phyloP scores from a whole-genome alignment of 2,888 invertebrate species.

The Amphimallon solstitiale region DNA sequence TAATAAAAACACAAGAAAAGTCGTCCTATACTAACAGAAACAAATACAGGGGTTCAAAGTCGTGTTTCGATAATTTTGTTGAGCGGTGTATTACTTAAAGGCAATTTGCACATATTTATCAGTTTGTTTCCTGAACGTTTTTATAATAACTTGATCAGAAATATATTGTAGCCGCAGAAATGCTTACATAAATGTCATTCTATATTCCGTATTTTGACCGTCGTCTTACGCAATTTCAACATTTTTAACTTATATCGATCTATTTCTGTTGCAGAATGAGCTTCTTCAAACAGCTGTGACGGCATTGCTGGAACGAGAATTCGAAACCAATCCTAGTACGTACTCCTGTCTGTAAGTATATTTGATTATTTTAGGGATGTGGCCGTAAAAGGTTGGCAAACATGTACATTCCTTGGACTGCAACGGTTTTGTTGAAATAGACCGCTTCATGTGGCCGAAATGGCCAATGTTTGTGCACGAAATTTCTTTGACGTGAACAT shows the following conservation, averaged over 20 bases:
- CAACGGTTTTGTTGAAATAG: not conserved
- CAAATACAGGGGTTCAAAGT: no score
- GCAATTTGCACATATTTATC: no score
- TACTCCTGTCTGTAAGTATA: conserved; percentile 71
- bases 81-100: no score
- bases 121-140: no score
- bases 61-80: no score
- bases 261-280: conserved; percentile 58
- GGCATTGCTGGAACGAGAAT: conserved; percentile 73
- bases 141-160: no score
- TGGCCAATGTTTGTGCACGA: not conserved
- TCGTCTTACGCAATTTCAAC: not conserved
- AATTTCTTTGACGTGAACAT: not conserved
- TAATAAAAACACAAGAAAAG: no score
- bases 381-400: not conserved
- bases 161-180: no score
- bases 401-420: not conserved
- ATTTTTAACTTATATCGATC: conserved; percentile 5
- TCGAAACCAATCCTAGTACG: conserved; percentile 64
- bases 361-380: conserved; percentile 14
- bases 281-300: conserved; percentile 73
- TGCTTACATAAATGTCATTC: no score
- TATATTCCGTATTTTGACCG: not conserved
- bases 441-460: not conserved
- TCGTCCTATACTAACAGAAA: no score